These are phyloP conservation scores for Ceyx erithaca DNA, from an alignment of 2,797 vertebrate species.

Conservation along the genomic window DNA sequence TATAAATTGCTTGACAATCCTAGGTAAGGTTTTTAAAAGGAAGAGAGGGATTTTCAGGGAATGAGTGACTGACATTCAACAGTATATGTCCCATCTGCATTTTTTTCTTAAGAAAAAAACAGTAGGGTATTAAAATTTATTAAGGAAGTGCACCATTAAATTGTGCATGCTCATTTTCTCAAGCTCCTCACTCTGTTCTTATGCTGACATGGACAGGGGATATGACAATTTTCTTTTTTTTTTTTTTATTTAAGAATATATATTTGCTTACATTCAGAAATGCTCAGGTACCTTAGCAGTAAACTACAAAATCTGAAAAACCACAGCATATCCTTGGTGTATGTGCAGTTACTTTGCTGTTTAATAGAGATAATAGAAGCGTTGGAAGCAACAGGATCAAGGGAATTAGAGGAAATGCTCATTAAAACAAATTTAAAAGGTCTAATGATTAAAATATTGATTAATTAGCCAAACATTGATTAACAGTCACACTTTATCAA, in stretches of 20 bases:
- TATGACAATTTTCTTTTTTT: background rate
- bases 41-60: background rate
- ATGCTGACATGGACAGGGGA: background rate
- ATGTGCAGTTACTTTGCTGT: constrained; percentile 78
- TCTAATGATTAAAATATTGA: constrained; percentile 99
- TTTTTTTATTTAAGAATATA: constrained; percentile 12
- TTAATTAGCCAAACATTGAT: constrained; percentile 99
- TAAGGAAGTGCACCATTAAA: background rate
- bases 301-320: constrained; percentile 22
- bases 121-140: background rate
- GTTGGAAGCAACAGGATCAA: constrained; percentile 84
- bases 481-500: constrained; percentile 98
- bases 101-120: background rate
- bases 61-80: background rate
- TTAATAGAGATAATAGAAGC: constrained; percentile 86
- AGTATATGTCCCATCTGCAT: background rate
- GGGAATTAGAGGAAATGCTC: constrained; percentile 94
- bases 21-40: background rate
- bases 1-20: background rate
- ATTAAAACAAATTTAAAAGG: constrained; percentile 92
- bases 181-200: background rate
- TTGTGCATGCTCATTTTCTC: background rate
- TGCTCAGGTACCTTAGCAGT: background rate
- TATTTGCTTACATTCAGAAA: constrained; percentile 1
- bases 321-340: background rate